phyloP scores from a whole-genome alignment of 2,797 vertebrate genomes.

The Coregonus ussuriensis region DNA sequence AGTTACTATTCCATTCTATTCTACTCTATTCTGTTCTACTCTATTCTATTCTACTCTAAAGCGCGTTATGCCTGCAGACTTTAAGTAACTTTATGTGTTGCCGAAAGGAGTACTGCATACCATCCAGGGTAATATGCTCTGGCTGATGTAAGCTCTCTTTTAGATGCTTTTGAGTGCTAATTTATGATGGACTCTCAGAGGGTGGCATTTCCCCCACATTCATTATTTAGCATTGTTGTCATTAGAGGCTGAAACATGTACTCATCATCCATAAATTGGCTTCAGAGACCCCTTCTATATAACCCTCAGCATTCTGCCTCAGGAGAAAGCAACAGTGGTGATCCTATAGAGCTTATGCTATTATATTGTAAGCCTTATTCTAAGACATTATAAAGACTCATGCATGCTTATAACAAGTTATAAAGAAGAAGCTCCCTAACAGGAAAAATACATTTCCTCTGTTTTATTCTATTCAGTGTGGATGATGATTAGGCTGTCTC shows the following conservation, averaged over 20 bases:
- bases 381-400: background rate
- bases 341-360: background rate
- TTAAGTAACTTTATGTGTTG: too few relatives aligned
- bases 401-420: background rate
- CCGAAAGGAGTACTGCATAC: too few relatives aligned
- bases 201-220: slow-evolving; percentile 55
- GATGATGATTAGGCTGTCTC: background rate
- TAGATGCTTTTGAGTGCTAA: slow-evolving; percentile 32
- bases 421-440: background rate
- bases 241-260: slow-evolving; percentile 53
- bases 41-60: too few relatives aligned
- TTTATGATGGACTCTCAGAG: slow-evolving; percentile 49
- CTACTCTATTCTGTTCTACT: too few relatives aligned
- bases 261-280: slow-evolving; percentile 45
- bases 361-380: too few relatives aligned
- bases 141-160: background rate
- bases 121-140: too few relatives aligned
- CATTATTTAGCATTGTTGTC: slow-evolving; percentile 70
- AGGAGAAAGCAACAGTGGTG: background rate
- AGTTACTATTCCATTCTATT: too few relatives aligned
- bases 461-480: background rate
- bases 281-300: slow-evolving; percentile 19
- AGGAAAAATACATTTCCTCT: background rate
- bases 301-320: slow-evolving; percentile 30
- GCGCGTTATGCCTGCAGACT: too few relatives aligned